phyloP scores from a whole-genome alignment of 1,140 invertebrate genomes.

The Lordiphosa mommai region DNA sequence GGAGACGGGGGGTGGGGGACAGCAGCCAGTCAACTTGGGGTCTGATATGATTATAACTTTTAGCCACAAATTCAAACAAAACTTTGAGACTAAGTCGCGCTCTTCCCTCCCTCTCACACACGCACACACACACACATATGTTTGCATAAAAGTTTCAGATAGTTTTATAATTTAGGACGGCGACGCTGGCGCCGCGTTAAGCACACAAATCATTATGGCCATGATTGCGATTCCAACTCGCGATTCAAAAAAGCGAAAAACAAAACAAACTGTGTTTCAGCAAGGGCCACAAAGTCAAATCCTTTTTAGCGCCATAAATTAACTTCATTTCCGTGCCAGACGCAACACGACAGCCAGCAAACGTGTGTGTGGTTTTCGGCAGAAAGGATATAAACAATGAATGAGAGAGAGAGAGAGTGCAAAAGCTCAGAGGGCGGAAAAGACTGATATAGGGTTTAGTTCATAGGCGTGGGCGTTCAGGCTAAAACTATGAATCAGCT shows the following conservation, averaged over 20 bases:
- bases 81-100: conserved; percentile 56
- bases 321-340: conserved; percentile 76
- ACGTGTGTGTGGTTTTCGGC: conserved; percentile 45
- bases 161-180: conserved; percentile 70
- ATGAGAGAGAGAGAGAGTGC: not conserved
- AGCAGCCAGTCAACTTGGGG: conserved; percentile 16
- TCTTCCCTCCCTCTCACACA: not conserved
- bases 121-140: conserved; percentile 25
- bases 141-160: conserved; percentile 59
- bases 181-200: conserved; percentile 56
- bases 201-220: conserved; percentile 71
- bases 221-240: conserved; percentile 38
- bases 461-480: too few species aligned
- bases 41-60: conserved; percentile 71
- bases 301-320: conserved; percentile 76
- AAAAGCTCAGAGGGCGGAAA: too few species aligned
- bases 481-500: too few species aligned
- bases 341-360: conserved; percentile 63
- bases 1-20: not conserved
- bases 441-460: too few species aligned
- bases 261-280: conserved; percentile 22
- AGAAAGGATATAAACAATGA: conserved; percentile 7
- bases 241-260: conserved; percentile 24
- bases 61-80: conserved; percentile 61
- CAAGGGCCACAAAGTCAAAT: conserved; percentile 50